Percentiles rank a stretch among this genome's conserved stretches.
Evolutionary conservation across 2,113 vertebrate genomes (phyloP).

Genomic region (Cnemophilus loriae): DNA sequence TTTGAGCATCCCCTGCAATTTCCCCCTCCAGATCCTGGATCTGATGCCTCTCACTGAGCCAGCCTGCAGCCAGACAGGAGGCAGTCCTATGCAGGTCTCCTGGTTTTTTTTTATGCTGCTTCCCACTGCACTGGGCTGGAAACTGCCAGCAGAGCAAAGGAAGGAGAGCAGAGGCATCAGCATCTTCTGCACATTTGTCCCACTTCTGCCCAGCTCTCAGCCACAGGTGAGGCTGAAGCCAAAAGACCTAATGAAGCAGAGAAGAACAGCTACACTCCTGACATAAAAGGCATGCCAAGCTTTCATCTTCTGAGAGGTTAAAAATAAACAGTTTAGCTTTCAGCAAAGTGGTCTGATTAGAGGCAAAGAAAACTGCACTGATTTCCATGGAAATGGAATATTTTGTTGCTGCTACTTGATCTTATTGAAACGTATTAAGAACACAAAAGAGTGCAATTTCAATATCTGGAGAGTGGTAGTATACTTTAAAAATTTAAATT

Average conservation of each 20-base stretch:
- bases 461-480: not conserved
- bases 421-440: constrained; percentile 23
- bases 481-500: constrained; percentile 16
- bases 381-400: constrained; percentile 60
- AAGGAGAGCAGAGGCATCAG: not conserved
- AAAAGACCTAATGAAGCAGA: not conserved
- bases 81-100: not conserved
- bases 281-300: not conserved
- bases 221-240: not conserved
- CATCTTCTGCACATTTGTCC: not conserved
- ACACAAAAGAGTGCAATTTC: not conserved
- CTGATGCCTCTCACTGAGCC: not conserved
- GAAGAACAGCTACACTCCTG: not conserved
- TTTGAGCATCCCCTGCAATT: not conserved
- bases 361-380: not conserved
- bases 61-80: not conserved
- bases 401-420: constrained; percentile 38
- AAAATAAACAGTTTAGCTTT: constrained; percentile 60
- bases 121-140: not conserved
- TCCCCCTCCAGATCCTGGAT: not conserved
- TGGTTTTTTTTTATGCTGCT: not conserved
- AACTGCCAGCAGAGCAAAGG: not conserved
- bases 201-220: not conserved
- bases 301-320: constrained; percentile 40
- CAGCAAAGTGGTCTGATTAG: constrained; percentile 42